Percentiles rank a stretch among this genome's conserved stretches.
Conservation (phyloP, 2,888 invertebrate species). For the Sabatieria punctata region DNA sequence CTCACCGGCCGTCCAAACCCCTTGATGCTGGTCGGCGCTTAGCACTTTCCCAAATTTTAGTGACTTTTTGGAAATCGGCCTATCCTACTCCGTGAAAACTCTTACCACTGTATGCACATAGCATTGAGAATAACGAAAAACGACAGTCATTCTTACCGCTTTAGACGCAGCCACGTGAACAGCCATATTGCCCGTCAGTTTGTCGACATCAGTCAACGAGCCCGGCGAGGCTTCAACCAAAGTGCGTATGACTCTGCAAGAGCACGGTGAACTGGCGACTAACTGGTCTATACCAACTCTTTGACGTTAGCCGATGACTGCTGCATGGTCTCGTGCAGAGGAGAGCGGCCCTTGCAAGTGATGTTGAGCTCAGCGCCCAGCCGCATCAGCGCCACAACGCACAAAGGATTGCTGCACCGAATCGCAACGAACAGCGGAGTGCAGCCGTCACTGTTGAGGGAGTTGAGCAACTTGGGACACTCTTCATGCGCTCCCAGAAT, state of each 20-base stretch:
- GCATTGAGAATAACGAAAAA: not conserved
- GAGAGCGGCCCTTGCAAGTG: slow-evolving; percentile 18
- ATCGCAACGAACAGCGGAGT: slow-evolving; percentile 92
- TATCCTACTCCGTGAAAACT: too few relatives aligned
- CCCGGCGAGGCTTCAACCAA: slow-evolving; percentile 21
- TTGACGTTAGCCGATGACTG: slow-evolving; percentile 16
- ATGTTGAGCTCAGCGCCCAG: slow-evolving; percentile 24
- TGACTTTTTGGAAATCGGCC: too few relatives aligned
- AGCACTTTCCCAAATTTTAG: too few relatives aligned
- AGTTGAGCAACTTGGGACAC: slow-evolving; percentile 41
- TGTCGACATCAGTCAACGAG: slow-evolving; percentile 19
- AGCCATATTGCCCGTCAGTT: slow-evolving; percentile 20
- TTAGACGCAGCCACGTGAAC: slow-evolving; percentile 14
- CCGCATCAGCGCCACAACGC: slow-evolving; percentile 19
- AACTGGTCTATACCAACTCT: too few relatives aligned
- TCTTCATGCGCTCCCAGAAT: not conserved
- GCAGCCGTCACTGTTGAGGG: slow-evolving; percentile 73
- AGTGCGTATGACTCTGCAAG: slow-evolving; percentile 16
- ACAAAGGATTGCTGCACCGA: slow-evolving; percentile 50
- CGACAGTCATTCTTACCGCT: not conserved
- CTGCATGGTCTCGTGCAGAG: slow-evolving; percentile 22
- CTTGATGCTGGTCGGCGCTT: too few relatives aligned
- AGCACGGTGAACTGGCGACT: not conserved
- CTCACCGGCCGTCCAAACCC: too few relatives aligned
- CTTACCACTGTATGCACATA: too few relatives aligned